phyloP scores from a whole-genome alignment of 1,140 invertebrate species.

The Magallana angulata region DNA sequence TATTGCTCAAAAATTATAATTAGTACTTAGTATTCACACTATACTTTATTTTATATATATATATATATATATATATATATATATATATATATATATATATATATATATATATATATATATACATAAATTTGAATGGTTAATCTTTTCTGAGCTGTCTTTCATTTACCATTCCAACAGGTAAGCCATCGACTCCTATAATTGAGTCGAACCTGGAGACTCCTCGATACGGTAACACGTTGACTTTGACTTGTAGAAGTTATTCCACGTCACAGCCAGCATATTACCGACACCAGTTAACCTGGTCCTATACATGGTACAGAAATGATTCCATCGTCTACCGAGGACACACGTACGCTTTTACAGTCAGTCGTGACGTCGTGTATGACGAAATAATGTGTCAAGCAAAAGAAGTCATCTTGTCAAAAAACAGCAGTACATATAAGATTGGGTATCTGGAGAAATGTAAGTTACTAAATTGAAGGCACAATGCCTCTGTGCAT shows the following conservation, averaged over 20 bases:
- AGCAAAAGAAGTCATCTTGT: not conserved
- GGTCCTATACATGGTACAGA: constrained; percentile 25
- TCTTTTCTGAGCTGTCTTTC: too few species aligned
- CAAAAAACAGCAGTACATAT: not conserved
- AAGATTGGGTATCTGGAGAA: not conserved
- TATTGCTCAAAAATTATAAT: too few species aligned
- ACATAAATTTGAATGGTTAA: too few species aligned
- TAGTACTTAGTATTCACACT: too few species aligned
- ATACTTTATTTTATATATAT: too few species aligned
- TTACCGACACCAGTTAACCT: not conserved
- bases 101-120: too few species aligned
- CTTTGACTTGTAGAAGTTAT: not conserved
- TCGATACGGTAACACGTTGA: not conserved
- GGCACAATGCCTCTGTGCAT: too few species aligned
- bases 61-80: too few species aligned
- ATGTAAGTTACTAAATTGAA: not conserved
- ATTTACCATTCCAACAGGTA: not conserved
- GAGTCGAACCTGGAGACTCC: not conserved
- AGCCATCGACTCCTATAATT: not conserved
- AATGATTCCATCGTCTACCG: not conserved
- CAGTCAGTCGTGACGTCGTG: not conserved
- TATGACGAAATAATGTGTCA: not conserved
- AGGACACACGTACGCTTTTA: not conserved
- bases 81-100: too few species aligned
- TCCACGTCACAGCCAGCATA: not conserved